Evolutionary conservation across 1,140 invertebrate species (phyloP).

Genomic region (Manduca sexta): DNA sequence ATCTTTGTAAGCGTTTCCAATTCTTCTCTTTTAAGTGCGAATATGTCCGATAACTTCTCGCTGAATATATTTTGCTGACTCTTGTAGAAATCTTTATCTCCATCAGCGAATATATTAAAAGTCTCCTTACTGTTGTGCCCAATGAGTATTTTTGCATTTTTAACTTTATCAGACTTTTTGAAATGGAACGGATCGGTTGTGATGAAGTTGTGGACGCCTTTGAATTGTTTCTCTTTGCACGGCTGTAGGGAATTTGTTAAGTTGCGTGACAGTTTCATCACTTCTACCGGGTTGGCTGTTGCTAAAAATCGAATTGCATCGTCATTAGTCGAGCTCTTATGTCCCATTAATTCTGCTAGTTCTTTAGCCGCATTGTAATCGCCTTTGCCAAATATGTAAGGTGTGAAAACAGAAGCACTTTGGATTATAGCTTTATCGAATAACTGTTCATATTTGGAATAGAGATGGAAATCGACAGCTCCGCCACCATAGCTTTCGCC

Average conservation of each 20-base stretch:
- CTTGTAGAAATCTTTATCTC: slow-evolving; percentile 6
- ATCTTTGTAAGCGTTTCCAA: slow-evolving; percentile 6
- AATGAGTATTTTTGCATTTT: slow-evolving; percentile 14
- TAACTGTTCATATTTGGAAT: slow-evolving; percentile 13
- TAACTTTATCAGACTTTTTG: slow-evolving; percentile 7
- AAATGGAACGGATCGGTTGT: slow-evolving; percentile 13
- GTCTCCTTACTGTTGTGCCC: slow-evolving; percentile 27
- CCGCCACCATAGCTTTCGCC: slow-evolving; percentile 77
- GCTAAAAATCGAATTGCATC: slow-evolving; percentile 16
- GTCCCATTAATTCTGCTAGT: slow-evolving; percentile 11
- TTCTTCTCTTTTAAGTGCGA: slow-evolving; percentile 9
- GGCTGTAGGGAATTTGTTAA: slow-evolving; percentile 8
- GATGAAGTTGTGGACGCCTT: slow-evolving; percentile 13
- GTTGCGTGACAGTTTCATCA: slow-evolving; percentile 12
- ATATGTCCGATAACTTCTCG: slow-evolving; percentile 13
- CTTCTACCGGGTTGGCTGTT: slow-evolving; percentile 10
- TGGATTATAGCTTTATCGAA: slow-evolving; percentile 28
- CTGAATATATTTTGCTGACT: slow-evolving; percentile 9
- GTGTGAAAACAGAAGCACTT: slow-evolving; percentile 16
- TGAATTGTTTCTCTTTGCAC: slow-evolving; percentile 20
- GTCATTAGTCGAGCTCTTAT: slow-evolving; percentile 1
- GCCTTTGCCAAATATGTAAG: slow-evolving; percentile 11
- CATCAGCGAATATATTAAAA: slow-evolving; percentile 8
- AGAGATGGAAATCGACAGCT: slow-evolving; percentile 67
- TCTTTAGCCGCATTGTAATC: slow-evolving; percentile 16